Base-by-base conservation (phyloP, 2,797 vertebrate genomes). In the Hypotaenidia okinawae region DNA sequence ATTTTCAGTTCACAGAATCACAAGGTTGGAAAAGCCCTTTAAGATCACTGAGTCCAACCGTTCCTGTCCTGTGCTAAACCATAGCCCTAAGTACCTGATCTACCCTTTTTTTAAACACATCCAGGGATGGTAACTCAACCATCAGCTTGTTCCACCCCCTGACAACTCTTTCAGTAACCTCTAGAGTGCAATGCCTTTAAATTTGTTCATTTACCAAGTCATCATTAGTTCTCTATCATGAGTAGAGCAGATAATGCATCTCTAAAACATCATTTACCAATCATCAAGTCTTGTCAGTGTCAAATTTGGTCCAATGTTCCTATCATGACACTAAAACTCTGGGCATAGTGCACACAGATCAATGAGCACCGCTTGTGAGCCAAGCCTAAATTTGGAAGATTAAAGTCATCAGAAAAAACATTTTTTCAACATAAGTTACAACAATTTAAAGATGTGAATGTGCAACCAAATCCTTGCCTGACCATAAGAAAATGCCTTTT, bases 341-440 rank as follows among this genome's bases (percentile, higher is more conserved):
- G 23, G 16, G 6, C 5, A 1, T 8, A 63, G 17, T 5, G 3
- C 33, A 52, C 23, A 47, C 9, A 61, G 63, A 37, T 0, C 11
- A 55, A 45, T 27, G 41, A 73, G 55, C 37, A 75, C 10, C 3
- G 0, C 35, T 27, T 28, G 80, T 7, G 7, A 73, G 24, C 10
- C 24, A 89, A 61, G 30, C 39, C 37, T 61, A n/a, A 74, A 90
- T 43, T 55, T 22, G 67, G 39, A 12, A 58, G 19, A 80, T 84
- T 41, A 43, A 73, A 67, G 52, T 4, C 55, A 69, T 4, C 13
- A 77, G 35, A 43, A 85, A 90, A 59, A 0, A 1, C 15, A n/a
- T 39, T 68, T 58, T 52, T 77, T 84, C 49, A 90, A 11, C 7
- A 1, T 17, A 77, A 81, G 8, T 28, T 84, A 33, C 9, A 63